Percentiles rank a stretch among this genome's conserved stretches.
Conservation (phyloP, 2,888 invertebrate genomes). For the Epinotia ramella region DNA sequence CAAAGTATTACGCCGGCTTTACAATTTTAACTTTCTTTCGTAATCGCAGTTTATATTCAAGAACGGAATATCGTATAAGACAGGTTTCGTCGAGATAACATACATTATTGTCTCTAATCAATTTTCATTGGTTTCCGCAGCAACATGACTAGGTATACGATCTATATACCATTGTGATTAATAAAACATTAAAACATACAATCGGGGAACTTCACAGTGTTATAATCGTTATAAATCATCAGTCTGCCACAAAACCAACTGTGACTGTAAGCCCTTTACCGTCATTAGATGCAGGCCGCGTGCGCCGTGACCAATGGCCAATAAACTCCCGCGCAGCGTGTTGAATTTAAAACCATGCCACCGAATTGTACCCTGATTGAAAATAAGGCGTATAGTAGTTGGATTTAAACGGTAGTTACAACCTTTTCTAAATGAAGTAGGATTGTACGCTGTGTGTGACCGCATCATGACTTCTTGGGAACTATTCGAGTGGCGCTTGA, state of each 20-base stretch:
- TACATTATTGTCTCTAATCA: too few species aligned
- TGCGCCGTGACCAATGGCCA: constrained; percentile 48
- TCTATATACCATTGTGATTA: not conserved
- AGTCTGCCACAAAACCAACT: not conserved
- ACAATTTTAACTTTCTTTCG: not conserved
- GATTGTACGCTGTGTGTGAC: not conserved
- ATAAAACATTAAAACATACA: not conserved
- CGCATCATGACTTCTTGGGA: constrained; percentile 2
- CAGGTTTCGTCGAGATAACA: too few species aligned
- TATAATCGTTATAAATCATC: not conserved
- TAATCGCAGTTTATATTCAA: not conserved
- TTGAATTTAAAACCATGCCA: constrained; percentile 45
- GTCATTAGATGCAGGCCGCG: constrained; percentile 49
- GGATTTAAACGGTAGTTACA: not conserved
- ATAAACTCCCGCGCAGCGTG: constrained; percentile 43
- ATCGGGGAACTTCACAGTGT: not conserved
- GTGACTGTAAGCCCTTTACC: constrained; percentile 6
- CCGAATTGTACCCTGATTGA: constrained; percentile 14
- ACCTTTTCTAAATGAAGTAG: not conserved
- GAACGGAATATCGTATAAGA: not conserved
- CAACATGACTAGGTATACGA: not conserved
- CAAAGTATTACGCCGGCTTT: not conserved
- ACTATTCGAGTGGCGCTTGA: constrained; percentile 25
- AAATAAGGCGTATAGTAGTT: not conserved
- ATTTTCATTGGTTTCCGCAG: not conserved